Evolutionary conservation across 2,888 invertebrate species (phyloP), one percentile per base, ranked within the genome.

Genomic region (Tachina fera): DNA sequence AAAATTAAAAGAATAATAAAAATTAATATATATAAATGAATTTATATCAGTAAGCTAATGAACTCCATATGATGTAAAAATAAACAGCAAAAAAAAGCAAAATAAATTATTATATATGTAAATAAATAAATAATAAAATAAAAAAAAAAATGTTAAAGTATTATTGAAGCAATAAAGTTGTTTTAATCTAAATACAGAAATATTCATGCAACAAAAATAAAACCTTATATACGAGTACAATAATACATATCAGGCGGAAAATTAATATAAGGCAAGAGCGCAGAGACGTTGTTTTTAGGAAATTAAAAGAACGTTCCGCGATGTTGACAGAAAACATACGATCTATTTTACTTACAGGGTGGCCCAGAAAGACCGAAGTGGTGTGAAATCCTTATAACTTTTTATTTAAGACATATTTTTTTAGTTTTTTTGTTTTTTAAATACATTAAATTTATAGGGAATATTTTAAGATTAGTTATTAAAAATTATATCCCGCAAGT

Each of bases 21-120:
- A 81, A 74, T 65, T 56, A 80, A 71, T 77, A 78, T 78, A 78
- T 53, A 67, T 60, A 74, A 68, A 68, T 81, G 22, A 81, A 75
- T 83, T 77, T 77, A 83, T 83, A 83, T 78, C 83, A 83, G 83
- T 74, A 83, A 78, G 83, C 78, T 83, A 83, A 83, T 83, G 79
- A 79, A 84, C 70, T 84, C 84, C 84, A 84, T 75, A 84, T 84
- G 76, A 61, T 80, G 70, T 71, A 71, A 80, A 84, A 76, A 72
- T 78, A 78, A 58, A 76, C 80, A 71, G 71, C 75, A 53, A 81
- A 72, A 84, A 80, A 75, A 45, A 74, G 31, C 31, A 31, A 75
- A 71, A 3, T 41, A 60, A 16, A 70, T 41, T 3, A 4, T 31
- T 31, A 31, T 31, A 4, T n/a, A 39, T 22, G 3, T 11, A 39